phyloP scores from a whole-genome alignment of 2,797 vertebrate genomes.

The Ceryle rudis region DNA sequence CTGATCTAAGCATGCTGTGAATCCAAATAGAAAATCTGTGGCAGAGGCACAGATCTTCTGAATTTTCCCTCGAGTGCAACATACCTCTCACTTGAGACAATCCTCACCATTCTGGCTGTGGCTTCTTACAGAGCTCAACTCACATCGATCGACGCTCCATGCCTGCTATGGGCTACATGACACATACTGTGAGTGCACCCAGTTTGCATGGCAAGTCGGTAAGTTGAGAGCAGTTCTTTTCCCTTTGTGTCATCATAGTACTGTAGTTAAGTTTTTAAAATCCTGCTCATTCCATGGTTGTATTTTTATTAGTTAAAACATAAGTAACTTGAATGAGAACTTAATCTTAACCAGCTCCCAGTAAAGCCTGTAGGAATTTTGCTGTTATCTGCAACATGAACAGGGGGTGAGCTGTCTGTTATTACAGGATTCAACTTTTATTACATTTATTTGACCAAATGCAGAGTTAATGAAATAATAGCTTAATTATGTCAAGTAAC shows the following conservation, averaged over 20 bases:
- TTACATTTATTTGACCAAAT: slow-evolving; percentile 56
- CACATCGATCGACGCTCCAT: slow-evolving; percentile 91
- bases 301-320: background rate
- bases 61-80: background rate
- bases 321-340: background rate
- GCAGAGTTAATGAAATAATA: slow-evolving; percentile 59
- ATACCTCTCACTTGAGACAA: background rate
- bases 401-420: slow-evolving; percentile 1
- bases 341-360: background rate
- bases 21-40: background rate
- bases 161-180: slow-evolving; percentile 98
- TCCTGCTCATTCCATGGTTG: background rate
- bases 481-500: slow-evolving; percentile 56
- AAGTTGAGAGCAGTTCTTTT: slow-evolving; percentile 49
- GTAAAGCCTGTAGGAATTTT: background rate
- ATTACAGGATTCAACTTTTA: slow-evolving; percentile 3
- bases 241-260: background rate
- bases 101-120: background rate
- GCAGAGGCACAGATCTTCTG: background rate
- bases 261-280: background rate
- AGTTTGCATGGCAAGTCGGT: slow-evolving; percentile 98
- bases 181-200: slow-evolving; percentile 97
- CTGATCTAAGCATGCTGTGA: background rate
- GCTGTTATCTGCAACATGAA: background rate
- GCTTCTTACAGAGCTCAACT: slow-evolving; percentile 83